Base-by-base conservation (phyloP, 2,888 invertebrate species). In the Caenorhabditis angaria region DNA sequence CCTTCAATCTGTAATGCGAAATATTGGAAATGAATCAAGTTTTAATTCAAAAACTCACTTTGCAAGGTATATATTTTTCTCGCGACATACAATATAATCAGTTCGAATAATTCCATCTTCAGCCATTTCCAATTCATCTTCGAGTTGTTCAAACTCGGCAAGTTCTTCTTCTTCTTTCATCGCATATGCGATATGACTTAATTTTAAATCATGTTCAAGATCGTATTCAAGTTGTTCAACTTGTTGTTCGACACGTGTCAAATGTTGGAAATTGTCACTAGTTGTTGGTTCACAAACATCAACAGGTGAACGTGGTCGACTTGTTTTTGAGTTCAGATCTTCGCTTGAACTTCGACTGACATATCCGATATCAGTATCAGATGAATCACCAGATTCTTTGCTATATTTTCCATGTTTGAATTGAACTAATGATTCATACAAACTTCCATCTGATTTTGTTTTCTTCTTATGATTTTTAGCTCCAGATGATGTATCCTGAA, bases 311-410 rank as follows among this genome's bases (percentile, higher is more conserved):
- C 72, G 56, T n/a, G 72, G 65, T n/a, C 61, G 32, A 20, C 68
- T 65, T 3, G 54, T 27, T 18, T 70, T 73, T 0, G 64, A 54
- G 18, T 79, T 78, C 56, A 81, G 55, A 53, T 81, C 81, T 54
- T 81, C 81, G 61, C 78, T 78, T 18, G 72, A 72, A 51, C 78
- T 75, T 27, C 81, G 60, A 54, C 78, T 78, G 5, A 71, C 81
- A 61, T 81, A 81, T 48, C 81, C 81, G 20, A 76, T 73, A 48
- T 81, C 81, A 0, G 77, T 71, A 27, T 79, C 79, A 14, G 76
- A 70, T 25, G 74, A 72, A 18, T 70, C 73, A 41, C 59, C 25
- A 14, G 59, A 59, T n/a, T 80, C 76, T 50, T 70, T 69, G 47
- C 65, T 66, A 35, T 77, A 74, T 28, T 77, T 77, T 35, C 65